Evolutionary conservation across 2,113 vertebrate species (phyloP), one percentile per base, ranked within the genome.

Genomic region (Scomber colias): DNA sequence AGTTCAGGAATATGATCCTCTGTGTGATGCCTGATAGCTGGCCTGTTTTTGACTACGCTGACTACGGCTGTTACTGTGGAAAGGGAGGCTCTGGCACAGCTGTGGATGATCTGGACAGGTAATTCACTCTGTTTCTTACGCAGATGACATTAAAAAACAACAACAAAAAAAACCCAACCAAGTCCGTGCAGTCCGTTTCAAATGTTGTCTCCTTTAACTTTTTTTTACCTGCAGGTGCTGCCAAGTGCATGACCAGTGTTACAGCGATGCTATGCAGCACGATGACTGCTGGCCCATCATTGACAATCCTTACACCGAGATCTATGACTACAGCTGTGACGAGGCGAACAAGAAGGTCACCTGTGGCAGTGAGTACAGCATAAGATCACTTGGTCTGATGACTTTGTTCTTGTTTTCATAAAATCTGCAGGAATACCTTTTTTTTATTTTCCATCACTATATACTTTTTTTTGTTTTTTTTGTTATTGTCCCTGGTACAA

Each of bases 61-160:
- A 95, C 94, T 98, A 98, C 0, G 97, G 98, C 85, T 98, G 97
- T 87, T 98, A 89, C 89, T 98, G 97, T 0, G 97, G 97, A 5
- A 24, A 89, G 7, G 97, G 97, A 8, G 97, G 97, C 75, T 93
- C 92, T 0, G 97, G 97, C 3, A 96, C 92, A 0, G 96, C 97
- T 0, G 94, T 97, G 82, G 97, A 98, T 1, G 87, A 95, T 0
- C 90, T 98, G 11, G 97, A 98, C 90, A 94, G 45, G 97, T 97
- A 46, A 17, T 5, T 40, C 35, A 49, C 21, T 3, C 63, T 51
- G 11, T 1, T 40, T 40, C 35, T 1, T 40, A 9, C 35, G 9
- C 7, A 40, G 35, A 40, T 40, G 35, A 40, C 9, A 45, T n/a
- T 21, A 12, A 11, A 4, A 30, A 21, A 9, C 6, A 60, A 7